These are phyloP conservation scores for Antigone vipio DNA, from an alignment of 2,113 vertebrate species.

Conservation along the genomic window DNA sequence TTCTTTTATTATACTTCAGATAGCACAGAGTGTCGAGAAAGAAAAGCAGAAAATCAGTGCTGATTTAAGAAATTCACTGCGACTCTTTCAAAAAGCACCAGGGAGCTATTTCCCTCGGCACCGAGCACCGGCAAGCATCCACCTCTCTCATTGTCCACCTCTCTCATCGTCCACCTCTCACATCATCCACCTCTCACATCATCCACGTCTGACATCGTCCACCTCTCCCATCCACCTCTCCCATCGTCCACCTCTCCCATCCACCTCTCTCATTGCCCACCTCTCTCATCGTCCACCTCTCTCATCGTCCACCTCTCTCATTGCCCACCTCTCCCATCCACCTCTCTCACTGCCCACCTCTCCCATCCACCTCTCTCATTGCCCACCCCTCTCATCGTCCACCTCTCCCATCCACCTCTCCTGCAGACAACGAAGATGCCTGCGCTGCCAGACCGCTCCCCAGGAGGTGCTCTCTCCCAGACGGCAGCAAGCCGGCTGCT, in stretches of 20 bases:
- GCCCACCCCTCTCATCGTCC: not conserved
- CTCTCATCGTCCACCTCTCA: no score
- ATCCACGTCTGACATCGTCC: no score
- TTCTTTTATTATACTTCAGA: not conserved
- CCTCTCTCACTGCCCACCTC: not conserved
- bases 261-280: not conserved
- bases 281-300: not conserved
- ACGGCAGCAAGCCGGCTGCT: not conserved
- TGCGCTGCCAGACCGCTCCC: accelerated
- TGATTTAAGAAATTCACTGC: not conserved
- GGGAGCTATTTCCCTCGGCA: not conserved
- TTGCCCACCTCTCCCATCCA: no score
- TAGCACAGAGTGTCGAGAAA: accelerated
- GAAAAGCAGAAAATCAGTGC: not conserved
- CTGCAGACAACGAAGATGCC: not conserved
- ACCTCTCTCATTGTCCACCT: no score
- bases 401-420: not conserved
- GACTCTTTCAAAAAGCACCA: not conserved
- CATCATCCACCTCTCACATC: no score
- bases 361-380: not conserved
- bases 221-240: not conserved
- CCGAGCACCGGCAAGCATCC: accelerated
- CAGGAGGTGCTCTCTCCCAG: not conserved
- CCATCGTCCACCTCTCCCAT: no score
- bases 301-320: not conserved